phyloP scores from a whole-genome alignment of 2,888 invertebrate genomes.

The Caenorhabditis virilis region DNA sequence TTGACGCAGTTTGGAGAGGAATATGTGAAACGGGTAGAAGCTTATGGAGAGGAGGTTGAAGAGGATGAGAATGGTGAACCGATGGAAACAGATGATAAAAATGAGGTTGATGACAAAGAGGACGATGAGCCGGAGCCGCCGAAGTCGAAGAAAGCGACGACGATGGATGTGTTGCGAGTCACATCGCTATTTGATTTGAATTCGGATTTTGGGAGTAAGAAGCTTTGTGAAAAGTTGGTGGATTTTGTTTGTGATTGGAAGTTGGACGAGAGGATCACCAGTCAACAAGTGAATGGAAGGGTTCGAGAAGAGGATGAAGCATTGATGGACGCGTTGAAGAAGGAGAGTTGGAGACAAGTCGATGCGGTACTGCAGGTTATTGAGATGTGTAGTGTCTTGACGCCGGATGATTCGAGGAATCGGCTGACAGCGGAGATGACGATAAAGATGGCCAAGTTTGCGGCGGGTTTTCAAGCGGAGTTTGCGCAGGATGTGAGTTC shows the following conservation, averaged over 20 bases:
- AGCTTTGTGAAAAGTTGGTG: constrained; percentile 23
- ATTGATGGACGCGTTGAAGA: not conserved
- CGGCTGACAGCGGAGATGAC: constrained; percentile 12
- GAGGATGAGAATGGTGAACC: not conserved
- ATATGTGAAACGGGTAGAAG: constrained; percentile 6
- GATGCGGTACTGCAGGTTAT: constrained; percentile 17
- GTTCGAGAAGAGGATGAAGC: constrained; percentile 6
- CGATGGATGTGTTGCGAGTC: constrained; percentile 6
- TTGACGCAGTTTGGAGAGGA: no score
- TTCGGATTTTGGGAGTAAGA: constrained; percentile 23
- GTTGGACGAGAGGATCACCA: constrained; percentile 10
- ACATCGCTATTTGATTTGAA: constrained; percentile 27
- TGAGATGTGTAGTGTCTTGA: constrained; percentile 27
- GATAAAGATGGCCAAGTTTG: constrained; percentile 19
- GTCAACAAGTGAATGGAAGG: not conserved
- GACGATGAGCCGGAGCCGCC: constrained; percentile 6
- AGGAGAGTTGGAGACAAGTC: constrained; percentile 10
- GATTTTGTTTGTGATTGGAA: constrained; percentile 13
- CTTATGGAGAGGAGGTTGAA: no score
- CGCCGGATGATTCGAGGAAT: not conserved
- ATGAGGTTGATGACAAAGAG: not conserved
- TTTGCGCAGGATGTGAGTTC: constrained; percentile 28
- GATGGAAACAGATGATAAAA: not conserved
- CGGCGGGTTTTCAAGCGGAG: constrained; percentile 21
- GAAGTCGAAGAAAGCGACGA: constrained; percentile 7